phyloP scores from a whole-genome alignment of 2,113 vertebrate genomes.

The Phocoena sinus region DNA sequence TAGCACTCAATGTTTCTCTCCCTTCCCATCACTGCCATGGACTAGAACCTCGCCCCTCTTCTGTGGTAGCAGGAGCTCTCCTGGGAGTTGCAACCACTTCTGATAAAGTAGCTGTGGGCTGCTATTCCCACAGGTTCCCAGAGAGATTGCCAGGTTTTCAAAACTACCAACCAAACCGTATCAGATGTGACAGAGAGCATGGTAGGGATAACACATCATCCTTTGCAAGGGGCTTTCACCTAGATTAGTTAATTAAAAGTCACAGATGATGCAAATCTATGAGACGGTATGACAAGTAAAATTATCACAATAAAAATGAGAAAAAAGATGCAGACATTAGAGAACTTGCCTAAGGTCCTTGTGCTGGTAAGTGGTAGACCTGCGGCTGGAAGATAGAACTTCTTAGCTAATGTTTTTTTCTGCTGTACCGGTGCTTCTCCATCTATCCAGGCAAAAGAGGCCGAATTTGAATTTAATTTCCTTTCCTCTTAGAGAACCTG shows the following conservation, averaged over 20 bases:
- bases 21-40: not conserved
- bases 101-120: not conserved
- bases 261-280: not conserved
- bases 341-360: not conserved
- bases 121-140: not conserved
- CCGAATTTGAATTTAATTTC: not conserved
- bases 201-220: not conserved
- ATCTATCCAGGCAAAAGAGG: not conserved
- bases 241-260: not conserved
- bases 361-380: not conserved
- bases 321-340: not conserved
- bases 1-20: not conserved
- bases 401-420: not conserved
- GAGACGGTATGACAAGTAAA: not conserved
- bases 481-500: not conserved
- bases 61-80: not conserved
- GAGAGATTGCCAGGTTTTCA: not conserved
- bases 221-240: not conserved
- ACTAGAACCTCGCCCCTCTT: not conserved
- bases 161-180: not conserved
- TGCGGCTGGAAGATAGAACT: not conserved
- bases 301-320: not conserved
- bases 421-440: not conserved
- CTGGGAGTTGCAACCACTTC: not conserved
- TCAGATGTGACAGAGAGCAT: not conserved